Conservation (phyloP, 2,113 vertebrate genomes). For the Sarotherodon lohbergeri region DNA sequence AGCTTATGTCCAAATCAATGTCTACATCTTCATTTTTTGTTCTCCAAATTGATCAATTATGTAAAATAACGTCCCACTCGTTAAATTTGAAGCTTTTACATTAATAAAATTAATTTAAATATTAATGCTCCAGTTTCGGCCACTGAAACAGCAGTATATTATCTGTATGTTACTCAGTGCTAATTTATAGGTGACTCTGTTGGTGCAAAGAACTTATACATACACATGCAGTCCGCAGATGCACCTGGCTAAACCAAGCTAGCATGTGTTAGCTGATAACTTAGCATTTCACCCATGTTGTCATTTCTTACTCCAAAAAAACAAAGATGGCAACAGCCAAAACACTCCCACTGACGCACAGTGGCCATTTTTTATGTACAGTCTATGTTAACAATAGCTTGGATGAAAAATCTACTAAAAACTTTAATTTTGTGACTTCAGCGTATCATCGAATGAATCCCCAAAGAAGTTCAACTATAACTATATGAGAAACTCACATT, state of each 20-base stretch:
- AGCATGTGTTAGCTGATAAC: background rate
- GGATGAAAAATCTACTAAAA: rapidly evolving
- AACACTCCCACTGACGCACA: background rate
- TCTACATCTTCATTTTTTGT: rapidly evolving
- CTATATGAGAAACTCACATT: background rate
- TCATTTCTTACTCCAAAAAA: background rate
- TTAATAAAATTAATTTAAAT: background rate
- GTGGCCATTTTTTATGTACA: background rate
- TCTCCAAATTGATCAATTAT: background rate
- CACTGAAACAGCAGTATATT: background rate
- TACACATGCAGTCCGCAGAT: background rate
- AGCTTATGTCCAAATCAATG: background rate
- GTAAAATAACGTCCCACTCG: background rate
- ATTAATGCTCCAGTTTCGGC: rapidly evolving
- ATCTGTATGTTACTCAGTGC: background rate
- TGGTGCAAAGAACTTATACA: background rate
- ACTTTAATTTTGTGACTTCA: background rate
- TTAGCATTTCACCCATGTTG: background rate
- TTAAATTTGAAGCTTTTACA: background rate
- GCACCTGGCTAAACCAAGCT: background rate
- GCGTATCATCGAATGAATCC: background rate
- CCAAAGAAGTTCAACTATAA: background rate
- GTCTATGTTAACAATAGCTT: background rate
- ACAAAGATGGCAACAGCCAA: background rate
- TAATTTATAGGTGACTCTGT: background rate